Percentiles rank a stretch among this genome's conserved stretches.
Conservation (phyloP, 2,797 vertebrate species). For the Spinus olivaceus region DNA sequence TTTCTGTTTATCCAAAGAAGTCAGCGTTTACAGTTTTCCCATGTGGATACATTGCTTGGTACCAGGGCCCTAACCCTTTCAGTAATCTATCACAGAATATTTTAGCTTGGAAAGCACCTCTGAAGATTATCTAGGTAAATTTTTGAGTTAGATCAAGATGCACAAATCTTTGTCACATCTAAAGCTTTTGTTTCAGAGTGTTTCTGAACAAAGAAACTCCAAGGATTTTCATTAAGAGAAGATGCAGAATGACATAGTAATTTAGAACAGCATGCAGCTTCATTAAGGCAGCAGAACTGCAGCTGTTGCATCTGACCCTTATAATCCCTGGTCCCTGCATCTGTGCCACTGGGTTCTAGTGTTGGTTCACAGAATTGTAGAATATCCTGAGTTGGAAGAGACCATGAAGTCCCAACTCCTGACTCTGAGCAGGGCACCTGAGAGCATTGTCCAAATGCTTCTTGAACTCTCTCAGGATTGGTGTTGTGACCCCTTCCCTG, state of each 20-base stretch:
- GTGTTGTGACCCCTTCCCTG: background rate
- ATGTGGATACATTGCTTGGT: background rate
- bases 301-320: background rate
- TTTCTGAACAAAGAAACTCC: background rate
- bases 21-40: background rate
- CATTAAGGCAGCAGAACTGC: background rate
- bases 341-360: background rate
- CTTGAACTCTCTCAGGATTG: background rate
- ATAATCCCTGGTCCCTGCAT: background rate
- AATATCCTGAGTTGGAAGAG: background rate
- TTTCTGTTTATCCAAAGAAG: background rate
- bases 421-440: background rate
- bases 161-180: background rate
- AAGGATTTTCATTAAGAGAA: background rate
- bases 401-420: background rate
- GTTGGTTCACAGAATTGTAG: background rate
- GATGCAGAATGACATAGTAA: background rate
- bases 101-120: background rate
- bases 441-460: background rate
- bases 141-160: background rate
- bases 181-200: background rate
- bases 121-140: background rate
- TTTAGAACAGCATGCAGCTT: background rate
- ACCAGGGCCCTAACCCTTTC: background rate
- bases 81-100: background rate